Evolutionary conservation across 2,888 invertebrate species (phyloP), one percentile per base, ranked within the genome.

Genomic region (Drosophila mayaguana): DNA sequence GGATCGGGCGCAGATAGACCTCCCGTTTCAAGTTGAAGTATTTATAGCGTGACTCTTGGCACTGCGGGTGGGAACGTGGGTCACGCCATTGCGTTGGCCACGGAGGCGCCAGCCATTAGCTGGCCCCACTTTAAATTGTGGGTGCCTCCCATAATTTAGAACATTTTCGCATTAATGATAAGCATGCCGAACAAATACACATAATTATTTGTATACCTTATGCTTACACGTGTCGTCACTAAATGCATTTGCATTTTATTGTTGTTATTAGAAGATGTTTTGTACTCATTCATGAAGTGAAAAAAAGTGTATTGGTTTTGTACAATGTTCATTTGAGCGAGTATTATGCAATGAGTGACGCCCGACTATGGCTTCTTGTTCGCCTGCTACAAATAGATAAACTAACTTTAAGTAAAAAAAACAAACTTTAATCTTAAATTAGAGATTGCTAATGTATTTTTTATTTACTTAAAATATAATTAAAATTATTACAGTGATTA

Each of bases 41-140:
- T 77, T 76, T 76, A 77, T 80, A 76, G 80, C 80, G 77, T 76
- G 77, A 71, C 80, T 45, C 54, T 28, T 4, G 14, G 12, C 34
- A 55, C 68, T 40, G 76, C 72, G 76, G 76, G 76, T 77, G 67
- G 59, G 48, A 28, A 28, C 46, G 62, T 63, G 46, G 59, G 72
- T 72, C 84, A 84, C 84, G 84, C 84, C 72, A 89, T 70, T 67
- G 56, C 63, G 34, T 54, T 54, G 61, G 54, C 59, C 75, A 18
- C 45, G 11, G 38, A 50, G 81, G 81, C 81, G 76, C 80, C 72
- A 55, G 62, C 36, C 32, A 56, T 53, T 46, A 43, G 40, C 14
- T 63, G 50, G 36, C 50, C 59, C 43, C 14, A 18, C 54, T 40
- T 45, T 16, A 34, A 18, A 72, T 55, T 70, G 46, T 14, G 60